phyloP scores from a whole-genome alignment of 2,113 vertebrate genomes.

The Asarcornis scutulata region DNA sequence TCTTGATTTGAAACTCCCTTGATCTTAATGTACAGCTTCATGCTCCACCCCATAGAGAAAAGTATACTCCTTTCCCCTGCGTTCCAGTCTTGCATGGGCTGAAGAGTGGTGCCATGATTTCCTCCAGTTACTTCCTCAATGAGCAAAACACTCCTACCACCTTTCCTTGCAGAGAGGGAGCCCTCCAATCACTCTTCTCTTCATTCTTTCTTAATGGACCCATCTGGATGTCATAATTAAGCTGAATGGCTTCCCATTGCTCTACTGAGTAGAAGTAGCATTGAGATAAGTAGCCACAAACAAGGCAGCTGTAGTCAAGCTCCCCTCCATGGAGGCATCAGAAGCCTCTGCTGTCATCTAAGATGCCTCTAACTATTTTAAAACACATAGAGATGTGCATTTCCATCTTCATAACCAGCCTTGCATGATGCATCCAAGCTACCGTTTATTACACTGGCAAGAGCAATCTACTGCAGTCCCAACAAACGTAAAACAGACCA shows the following conservation, averaged over 20 bases:
- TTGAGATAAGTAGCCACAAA: not conserved
- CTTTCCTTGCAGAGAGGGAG: not conserved
- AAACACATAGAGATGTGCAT: not conserved
- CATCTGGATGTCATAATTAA: not conserved
- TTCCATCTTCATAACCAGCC: not conserved
- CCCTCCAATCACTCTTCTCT: not conserved
- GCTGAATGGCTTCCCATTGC: not conserved
- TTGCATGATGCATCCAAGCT: conserved; percentile 24
- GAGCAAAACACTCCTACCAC: not conserved
- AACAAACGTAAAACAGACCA: not conserved
- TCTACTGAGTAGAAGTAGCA: not conserved
- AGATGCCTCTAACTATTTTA: not conserved
- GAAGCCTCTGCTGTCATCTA: not conserved
- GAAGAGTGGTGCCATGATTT: not conserved
- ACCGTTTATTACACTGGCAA: conserved; percentile 31
- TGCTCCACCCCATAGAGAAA: not conserved
- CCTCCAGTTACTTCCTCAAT: not conserved
- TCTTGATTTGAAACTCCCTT: not conserved
- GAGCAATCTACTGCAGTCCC: not conserved
- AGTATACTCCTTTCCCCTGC: fast-evolving
- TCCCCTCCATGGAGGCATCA: not conserved
- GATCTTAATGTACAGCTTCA: not conserved
- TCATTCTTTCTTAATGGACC: not conserved
- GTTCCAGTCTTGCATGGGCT: fast-evolving
- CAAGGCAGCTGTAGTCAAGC: not conserved